Evolutionary conservation across 2,113 vertebrate species (phyloP).

Genomic region (Trachemys scripta): DNA sequence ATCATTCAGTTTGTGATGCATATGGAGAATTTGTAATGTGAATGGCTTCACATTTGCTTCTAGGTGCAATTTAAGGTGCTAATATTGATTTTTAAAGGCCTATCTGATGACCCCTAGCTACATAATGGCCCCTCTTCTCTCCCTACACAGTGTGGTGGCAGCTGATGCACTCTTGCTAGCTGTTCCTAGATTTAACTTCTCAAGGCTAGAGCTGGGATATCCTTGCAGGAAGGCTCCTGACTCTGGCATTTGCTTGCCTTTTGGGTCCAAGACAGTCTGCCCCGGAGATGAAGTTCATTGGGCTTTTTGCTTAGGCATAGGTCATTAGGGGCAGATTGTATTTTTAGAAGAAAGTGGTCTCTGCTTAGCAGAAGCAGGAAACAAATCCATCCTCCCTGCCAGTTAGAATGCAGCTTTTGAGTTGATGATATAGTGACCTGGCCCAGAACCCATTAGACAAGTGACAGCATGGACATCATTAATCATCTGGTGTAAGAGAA

Average conservation of each 20-base stretch:
- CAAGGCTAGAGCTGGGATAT: neutral
- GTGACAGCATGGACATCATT: neutral
- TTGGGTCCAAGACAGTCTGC: neutral
- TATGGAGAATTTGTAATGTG: neutral
- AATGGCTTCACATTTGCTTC: neutral
- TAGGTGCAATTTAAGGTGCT: neutral
- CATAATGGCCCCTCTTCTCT: neutral
- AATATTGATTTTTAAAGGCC: neutral
- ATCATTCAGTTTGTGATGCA: neutral
- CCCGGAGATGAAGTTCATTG: neutral
- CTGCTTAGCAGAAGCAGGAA: neutral
- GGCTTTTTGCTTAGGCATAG: neutral
- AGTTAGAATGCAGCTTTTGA: neutral
- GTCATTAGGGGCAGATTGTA: neutral
- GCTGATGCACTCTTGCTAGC: neutral
- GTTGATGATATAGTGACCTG: neutral
- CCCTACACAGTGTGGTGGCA: neutral
- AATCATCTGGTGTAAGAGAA: neutral
- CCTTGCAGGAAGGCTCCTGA: neutral
- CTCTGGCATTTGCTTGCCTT: neutral
- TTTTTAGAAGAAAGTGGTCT: neutral
- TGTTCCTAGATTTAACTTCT: neutral
- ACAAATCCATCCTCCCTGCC: slow-evolving; percentile 5
- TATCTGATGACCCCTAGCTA: neutral
- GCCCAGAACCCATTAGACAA: fast-evolving